A percentile compares a stretch with the other conserved stretches of the same genome.
Conservation (phyloP, 2,888 invertebrate species). For the Xanthorhoe spadicearia region DNA sequence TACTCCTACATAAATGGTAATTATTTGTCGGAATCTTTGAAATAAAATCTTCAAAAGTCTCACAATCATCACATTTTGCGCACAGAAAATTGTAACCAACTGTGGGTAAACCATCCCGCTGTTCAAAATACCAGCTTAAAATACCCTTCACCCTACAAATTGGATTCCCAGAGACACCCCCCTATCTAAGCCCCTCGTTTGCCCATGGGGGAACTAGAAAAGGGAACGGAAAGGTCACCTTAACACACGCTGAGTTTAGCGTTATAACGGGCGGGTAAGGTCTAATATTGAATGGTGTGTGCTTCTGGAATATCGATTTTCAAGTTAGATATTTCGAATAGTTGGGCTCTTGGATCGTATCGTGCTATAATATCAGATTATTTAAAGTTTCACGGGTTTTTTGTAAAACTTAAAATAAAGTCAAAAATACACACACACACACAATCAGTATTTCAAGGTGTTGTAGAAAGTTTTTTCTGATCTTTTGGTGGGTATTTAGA, state of each 20-base stretch:
- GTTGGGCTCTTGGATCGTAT: slow-evolving; percentile 2
- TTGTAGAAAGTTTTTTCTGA: no score
- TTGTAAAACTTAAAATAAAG: no score
- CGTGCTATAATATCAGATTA: not conserved
- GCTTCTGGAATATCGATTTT: slow-evolving; percentile 24
- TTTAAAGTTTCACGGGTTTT: not conserved
- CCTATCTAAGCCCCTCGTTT: slow-evolving; percentile 53
- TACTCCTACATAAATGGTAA: no score
- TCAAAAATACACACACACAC: no score
- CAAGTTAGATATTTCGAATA: slow-evolving; percentile 18
- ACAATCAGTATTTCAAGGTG: no score
- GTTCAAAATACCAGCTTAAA: slow-evolving; percentile 24
- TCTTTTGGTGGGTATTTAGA: no score
- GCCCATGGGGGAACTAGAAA: slow-evolving; percentile 72
- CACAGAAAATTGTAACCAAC: no score
- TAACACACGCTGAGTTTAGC: slow-evolving; percentile 16
- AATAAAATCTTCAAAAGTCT: no score
- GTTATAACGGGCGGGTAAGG: slow-evolving; percentile 19
- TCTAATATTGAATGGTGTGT: slow-evolving; percentile 7
- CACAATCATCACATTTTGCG: no score
- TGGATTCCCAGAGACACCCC: slow-evolving; percentile 64
- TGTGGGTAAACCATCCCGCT: not conserved
- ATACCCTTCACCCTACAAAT: slow-evolving; percentile 61
- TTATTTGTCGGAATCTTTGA: no score
- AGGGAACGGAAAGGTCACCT: slow-evolving; percentile 70